Evolutionary conservation across 2,797 vertebrate genomes (phyloP), one percentile per base, ranked within the genome.

Genomic region (Epinephelus malabaricus): DNA sequence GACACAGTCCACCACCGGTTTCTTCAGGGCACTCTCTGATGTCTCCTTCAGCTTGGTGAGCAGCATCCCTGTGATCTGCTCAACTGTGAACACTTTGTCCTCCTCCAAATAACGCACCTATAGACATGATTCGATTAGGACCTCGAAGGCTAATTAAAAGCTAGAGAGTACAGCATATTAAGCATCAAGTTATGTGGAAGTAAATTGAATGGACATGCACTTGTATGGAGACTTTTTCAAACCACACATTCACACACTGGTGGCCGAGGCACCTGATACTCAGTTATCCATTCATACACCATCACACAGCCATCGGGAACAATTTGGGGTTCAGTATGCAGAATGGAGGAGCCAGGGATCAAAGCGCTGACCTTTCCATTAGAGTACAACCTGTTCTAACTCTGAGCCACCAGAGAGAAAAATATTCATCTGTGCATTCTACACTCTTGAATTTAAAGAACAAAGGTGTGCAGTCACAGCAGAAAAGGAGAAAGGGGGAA

Each of bases 101-200:
- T 99, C 97, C 7, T 99, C 97, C 97, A 99, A 95, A 76, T 99
- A 99, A 68, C 95, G 97, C 78, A 98, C 97, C 98, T 99, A 92
- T 14, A 43, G 47, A 82, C 13, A 65, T 1, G 10, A 58, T 3
- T 66, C 15, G 7, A 30, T 79, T 14, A 81, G 21, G 23, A 61
- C 10, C 0, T 14, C 2, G 1, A 2, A 19, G 55, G 21, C 18
- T 50, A 46, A 59, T 61, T n/a, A 30, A 50, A 76, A n/a, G 15
- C n/a, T 18, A 43, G 2, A 19, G 2, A 34, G 34, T 10, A 45
- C 51, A 13, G 45, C 21, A n/a, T 43, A 43, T 38, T 51, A 23
- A 53, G 10, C 14, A 61, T 25, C 6, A 34, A 43, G 34, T 34
- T 34, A 34, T 34, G 7, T 34, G 34, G 34, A 34, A 34, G 34